Conservation (phyloP, 2,888 invertebrate genomes). For the Mellilla xanthometata region DNA sequence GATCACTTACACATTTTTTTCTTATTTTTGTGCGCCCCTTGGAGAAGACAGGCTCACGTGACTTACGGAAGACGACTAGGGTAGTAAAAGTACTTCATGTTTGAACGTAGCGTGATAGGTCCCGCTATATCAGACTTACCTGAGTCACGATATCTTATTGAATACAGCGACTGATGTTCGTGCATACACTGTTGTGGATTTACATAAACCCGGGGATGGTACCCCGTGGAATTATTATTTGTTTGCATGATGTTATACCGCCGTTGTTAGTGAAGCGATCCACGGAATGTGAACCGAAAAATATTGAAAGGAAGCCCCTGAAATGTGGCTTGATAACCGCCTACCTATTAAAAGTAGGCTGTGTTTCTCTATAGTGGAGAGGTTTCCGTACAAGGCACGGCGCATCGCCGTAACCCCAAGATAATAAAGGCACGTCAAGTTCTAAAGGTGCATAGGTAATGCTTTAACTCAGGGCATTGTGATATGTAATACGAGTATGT, state of each 20-base stretch:
- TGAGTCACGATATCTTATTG: constrained; percentile 71
- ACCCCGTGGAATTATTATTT: constrained; percentile 36
- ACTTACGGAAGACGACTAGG: constrained; percentile 65
- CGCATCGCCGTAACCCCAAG: constrained; percentile 37
- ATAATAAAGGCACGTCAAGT: constrained; percentile 31
- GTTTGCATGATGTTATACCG: constrained; percentile 32
- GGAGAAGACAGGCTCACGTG: constrained; percentile 53
- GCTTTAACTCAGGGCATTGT: no score
- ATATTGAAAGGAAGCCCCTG: constrained; percentile 20
- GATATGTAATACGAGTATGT: no score
- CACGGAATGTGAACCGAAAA: constrained; percentile 18
- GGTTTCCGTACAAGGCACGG: constrained; percentile 63
- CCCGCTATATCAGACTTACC: constrained; percentile 61
- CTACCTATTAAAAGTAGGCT: constrained; percentile 11
- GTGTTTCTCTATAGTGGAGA: constrained; percentile 21
- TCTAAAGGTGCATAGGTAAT: constrained; percentile 20
- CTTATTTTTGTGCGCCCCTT: constrained; percentile 16
- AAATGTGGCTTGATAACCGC: constrained; percentile 13
- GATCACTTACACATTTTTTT: constrained; percentile 35
- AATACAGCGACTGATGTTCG: constrained; percentile 33
- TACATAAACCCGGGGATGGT: constrained; percentile 46
- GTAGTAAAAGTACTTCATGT: constrained; percentile 54
- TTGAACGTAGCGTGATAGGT: constrained; percentile 68
- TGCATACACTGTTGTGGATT: constrained; percentile 39
- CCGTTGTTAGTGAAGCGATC: constrained; percentile 37